phyloP scores from a whole-genome alignment of 1,140 invertebrate genomes.

The Drosophila murphyi region DNA sequence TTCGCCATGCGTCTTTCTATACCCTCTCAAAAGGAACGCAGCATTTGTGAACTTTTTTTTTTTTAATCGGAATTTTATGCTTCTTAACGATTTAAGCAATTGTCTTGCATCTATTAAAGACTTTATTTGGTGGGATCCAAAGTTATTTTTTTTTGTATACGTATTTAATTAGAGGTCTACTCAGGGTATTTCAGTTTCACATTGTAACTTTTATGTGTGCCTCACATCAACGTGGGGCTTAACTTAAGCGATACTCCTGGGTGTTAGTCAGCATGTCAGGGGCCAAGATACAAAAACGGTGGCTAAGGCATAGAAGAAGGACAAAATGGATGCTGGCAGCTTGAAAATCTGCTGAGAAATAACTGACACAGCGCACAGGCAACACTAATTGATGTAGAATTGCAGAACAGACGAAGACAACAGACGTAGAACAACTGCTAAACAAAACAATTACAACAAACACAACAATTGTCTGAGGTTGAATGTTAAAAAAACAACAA shows the following conservation, averaged over 20 bases:
- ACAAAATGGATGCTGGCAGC: conserved; percentile 51
- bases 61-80: not conserved
- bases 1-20: conserved; percentile 48
- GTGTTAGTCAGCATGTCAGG: conserved; percentile 30
- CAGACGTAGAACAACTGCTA: conserved; percentile 53
- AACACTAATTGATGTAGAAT: conserved; percentile 76
- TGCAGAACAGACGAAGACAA: conserved; percentile 44
- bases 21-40: conserved; percentile 8
- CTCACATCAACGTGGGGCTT: conserved; percentile 5
- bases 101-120: not conserved
- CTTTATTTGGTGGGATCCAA: no score
- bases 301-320: conserved; percentile 7
- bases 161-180: not conserved
- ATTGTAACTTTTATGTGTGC: not conserved
- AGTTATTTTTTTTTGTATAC: no score
- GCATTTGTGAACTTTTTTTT: not conserved
- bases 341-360: conserved; percentile 63
- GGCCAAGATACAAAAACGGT: conserved; percentile 14
- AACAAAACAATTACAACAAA: conserved; percentile 47
- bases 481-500: conserved; percentile 33
- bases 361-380: conserved; percentile 73
- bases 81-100: not conserved
- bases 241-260: conserved; percentile 18
- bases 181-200: conserved; percentile 2
- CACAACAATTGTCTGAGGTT: conserved; percentile 14